Evolutionary conservation across 2,888 invertebrate genomes (phyloP).

Genomic region (Tetramorium bicarinatum): DNA sequence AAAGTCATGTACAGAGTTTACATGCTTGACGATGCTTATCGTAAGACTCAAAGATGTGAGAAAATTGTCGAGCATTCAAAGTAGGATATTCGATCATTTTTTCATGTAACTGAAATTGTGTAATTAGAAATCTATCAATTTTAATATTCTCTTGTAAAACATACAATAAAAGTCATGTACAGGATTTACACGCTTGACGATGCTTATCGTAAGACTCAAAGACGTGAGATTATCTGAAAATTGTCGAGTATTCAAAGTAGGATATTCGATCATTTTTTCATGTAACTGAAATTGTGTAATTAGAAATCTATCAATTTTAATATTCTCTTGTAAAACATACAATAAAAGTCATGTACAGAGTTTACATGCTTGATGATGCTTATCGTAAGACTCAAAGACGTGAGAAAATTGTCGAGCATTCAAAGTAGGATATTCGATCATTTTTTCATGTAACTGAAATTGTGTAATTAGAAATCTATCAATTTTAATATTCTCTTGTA

Average conservation of each 20-base stretch:
- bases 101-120: background rate
- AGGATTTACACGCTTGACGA: background rate
- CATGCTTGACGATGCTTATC: no score
- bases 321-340: background rate
- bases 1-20: background rate
- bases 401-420: background rate
- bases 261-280: slow-evolving; percentile 1
- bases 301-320: slow-evolving; percentile 4
- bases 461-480: background rate
- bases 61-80: background rate
- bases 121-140: background rate
- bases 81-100: background rate
- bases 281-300: background rate
- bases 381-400: no score
- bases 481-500: background rate
- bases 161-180: background rate
- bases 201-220: slow-evolving; percentile 15
- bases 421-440: background rate
- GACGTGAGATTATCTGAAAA: background rate
- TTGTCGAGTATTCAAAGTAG: background rate
- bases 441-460: background rate
- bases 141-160: background rate
- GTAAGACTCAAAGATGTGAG: no score
- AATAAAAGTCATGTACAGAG: background rate
- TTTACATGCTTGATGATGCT: no score